phyloP scores from a whole-genome alignment of 2,797 vertebrate genomes.

The Enteromius mattozi region DNA sequence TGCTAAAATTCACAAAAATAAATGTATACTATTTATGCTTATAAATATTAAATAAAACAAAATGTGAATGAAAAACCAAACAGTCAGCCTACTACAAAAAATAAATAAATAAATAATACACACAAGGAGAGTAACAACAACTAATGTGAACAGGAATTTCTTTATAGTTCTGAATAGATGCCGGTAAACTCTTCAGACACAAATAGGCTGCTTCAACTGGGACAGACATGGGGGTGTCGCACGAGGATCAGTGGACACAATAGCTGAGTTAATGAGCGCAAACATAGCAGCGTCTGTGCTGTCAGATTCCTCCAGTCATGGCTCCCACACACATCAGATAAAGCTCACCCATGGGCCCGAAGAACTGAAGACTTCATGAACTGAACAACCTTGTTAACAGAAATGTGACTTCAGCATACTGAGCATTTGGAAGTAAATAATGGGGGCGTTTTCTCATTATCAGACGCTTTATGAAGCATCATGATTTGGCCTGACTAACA shows the following conservation, averaged over 20 bases:
- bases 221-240: conserved; percentile 69
- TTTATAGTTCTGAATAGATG: conserved; percentile 32
- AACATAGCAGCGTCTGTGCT: conserved; percentile 78
- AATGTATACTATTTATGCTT: not conserved
- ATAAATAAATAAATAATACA: not conserved
- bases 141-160: not conserved
- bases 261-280: conserved; percentile 75
- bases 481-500: not conserved
- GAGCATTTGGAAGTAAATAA: not conserved
- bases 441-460: conserved; percentile 21
- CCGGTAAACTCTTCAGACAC: conserved; percentile 61
- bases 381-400: conserved; percentile 32
- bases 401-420: conserved; percentile 8
- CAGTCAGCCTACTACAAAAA: not conserved
- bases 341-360: conserved; percentile 46
- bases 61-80: not conserved
- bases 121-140: not conserved
- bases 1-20: not conserved
- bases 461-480: not conserved
- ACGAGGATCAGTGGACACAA: conserved; percentile 72
- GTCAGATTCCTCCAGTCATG: conserved; percentile 77
- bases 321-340: conserved; percentile 78
- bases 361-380: conserved; percentile 24
- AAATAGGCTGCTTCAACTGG: conserved; percentile 66
- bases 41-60: not conserved